phyloP scores from a whole-genome alignment of 2,797 vertebrate genomes.

The Melanitta fusca region DNA sequence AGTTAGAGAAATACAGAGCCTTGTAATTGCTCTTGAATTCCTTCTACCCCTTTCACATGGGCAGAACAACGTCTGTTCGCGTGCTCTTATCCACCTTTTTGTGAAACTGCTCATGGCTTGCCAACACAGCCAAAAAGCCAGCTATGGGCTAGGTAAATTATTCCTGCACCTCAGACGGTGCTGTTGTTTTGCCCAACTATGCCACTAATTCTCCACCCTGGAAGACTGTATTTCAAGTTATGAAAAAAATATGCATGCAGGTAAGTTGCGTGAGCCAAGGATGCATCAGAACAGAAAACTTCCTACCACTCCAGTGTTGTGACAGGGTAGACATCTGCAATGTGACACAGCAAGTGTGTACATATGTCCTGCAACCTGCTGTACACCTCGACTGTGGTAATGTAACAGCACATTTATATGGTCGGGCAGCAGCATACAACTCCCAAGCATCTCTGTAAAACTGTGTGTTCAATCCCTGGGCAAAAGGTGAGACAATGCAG shows the following conservation, averaged over 20 bases:
- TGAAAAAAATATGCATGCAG: accelerated
- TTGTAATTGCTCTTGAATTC: background rate
- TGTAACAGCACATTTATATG: background rate
- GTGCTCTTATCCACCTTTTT: background rate
- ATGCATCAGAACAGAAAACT: background rate
- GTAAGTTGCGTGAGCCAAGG: background rate
- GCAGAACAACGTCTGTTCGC: background rate
- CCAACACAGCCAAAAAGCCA: background rate
- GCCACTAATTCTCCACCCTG: background rate
- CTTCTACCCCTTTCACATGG: background rate
- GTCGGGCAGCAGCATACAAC: background rate
- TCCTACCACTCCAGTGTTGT: background rate
- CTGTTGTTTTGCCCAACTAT: background rate
- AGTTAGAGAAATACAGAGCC: background rate
- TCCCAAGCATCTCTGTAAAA: background rate
- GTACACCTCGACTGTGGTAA: background rate
- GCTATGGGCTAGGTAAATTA: background rate
- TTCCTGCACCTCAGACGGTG: background rate
- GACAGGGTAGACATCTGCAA: background rate
- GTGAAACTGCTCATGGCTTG: background rate
- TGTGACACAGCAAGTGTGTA: background rate
- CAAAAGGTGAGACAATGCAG: background rate
- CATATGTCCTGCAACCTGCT: background rate
- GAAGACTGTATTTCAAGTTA: background rate
- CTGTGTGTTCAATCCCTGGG: background rate